Evolutionary conservation across 1,140 invertebrate genomes (phyloP).

Genomic region (Diabrotica undecimpunctata): DNA sequence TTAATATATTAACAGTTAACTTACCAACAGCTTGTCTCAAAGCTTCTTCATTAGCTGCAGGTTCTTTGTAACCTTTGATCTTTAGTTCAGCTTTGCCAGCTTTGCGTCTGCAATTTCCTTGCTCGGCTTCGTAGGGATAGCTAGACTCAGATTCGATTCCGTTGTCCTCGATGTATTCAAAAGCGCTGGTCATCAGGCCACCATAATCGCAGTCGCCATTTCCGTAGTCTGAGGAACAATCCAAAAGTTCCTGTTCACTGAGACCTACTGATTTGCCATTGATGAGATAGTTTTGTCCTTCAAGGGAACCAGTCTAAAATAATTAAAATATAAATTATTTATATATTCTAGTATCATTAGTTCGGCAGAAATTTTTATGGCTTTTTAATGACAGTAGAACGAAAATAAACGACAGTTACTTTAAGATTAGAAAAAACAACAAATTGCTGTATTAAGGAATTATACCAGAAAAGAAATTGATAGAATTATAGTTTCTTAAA

Average conservation of each 20-base stretch:
- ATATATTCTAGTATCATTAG: background rate
- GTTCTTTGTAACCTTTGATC: constrained; percentile 77
- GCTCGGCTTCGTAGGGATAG: constrained; percentile 81
- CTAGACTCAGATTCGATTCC: constrained; percentile 86
- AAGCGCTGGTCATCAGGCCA: constrained; percentile 88
- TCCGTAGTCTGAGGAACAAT: constrained; percentile 59
- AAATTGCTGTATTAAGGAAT: too few relatives aligned
- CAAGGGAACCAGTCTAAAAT: constrained; percentile 83
- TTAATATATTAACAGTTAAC: background rate
- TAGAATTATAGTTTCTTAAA: too few relatives aligned
- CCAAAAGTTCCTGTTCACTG: constrained; percentile 95
- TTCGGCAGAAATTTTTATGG: background rate
- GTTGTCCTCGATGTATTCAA: constrained; percentile 87
- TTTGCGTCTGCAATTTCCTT: constrained; percentile 61
- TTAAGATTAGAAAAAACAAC: background rate
- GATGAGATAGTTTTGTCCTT: constrained; percentile 90
- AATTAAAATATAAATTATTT: background rate
- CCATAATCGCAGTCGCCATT: constrained; percentile 72
- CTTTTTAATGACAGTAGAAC: background rate
- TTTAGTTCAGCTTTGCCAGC: constrained; percentile 68
- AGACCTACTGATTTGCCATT: constrained; percentile 81
- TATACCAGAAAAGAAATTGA: too few relatives aligned
- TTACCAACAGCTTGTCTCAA: constrained; percentile 73
- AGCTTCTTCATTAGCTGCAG: constrained; percentile 68
- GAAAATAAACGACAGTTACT: background rate